A percentile compares a stretch with the other conserved stretches of the same genome.
phyloP scores from a whole-genome alignment of 2,888 invertebrate species.

The Panopea generosa region DNA sequence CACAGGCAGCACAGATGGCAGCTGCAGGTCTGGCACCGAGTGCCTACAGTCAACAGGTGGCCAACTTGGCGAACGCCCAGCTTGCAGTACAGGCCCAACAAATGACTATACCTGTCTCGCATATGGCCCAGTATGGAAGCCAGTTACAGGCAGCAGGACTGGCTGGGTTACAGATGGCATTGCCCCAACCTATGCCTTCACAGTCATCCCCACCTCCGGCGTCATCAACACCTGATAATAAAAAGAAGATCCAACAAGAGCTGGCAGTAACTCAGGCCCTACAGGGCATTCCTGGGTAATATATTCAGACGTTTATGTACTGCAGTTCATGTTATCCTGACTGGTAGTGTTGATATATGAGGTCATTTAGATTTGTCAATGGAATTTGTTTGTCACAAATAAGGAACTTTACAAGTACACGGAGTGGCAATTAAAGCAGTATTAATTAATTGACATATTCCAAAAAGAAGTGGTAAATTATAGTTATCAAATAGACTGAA shows the following conservation, averaged over 20 bases:
- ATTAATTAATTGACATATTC: too few relatives aligned
- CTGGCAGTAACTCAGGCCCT: slow-evolving; percentile 37
- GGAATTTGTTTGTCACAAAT: too few relatives aligned
- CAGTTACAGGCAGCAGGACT: slow-evolving; percentile 44
- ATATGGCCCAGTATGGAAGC: slow-evolving; percentile 55
- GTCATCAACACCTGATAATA: slow-evolving; percentile 53
- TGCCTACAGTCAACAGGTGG: slow-evolving; percentile 56
- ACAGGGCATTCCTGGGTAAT: slow-evolving; percentile 25
- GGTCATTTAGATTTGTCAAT: too few relatives aligned
- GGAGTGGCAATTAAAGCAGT: too few relatives aligned
- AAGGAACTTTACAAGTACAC: too few relatives aligned
- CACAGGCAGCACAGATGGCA: slow-evolving; percentile 52
- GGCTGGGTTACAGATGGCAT: slow-evolving; percentile 55
- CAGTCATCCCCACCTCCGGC: slow-evolving; percentile 60
- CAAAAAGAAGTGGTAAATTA: too few relatives aligned
- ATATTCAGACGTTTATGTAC: too few relatives aligned
- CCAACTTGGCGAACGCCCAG: slow-evolving; percentile 48
- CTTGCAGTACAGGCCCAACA: slow-evolving; percentile 59
- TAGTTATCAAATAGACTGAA: too few relatives aligned
- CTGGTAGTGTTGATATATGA: too few relatives aligned
- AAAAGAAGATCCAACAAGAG: slow-evolving; percentile 55
- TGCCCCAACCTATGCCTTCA: slow-evolving; percentile 37
- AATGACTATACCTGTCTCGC: slow-evolving; percentile 34
- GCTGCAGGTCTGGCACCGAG: slow-evolving; percentile 40
- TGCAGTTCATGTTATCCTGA: too few relatives aligned